These are phyloP conservation scores for zebrafish (Danio rerio) DNA, from an alignment of 2,113 vertebrate species.

Conservation along the genomic window GRCz12tu NC_133195.1:21197001-21197500, in stretches of 20 bases:
- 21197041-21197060: no score
- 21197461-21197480: no score
- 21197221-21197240: constrained; percentile 51
- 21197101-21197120: not conserved
- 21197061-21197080: no score
- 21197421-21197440: not conserved
- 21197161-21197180: not conserved
- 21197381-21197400: constrained; percentile 29
- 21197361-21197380: constrained; percentile 51
- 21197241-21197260: not conserved
- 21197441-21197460: not conserved
- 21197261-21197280: not conserved
- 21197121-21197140: not conserved
- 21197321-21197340: not conserved
- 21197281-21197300: not conserved
- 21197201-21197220: not conserved
- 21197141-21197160: not conserved
- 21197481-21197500: not conserved
- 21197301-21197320: not conserved
- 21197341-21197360: constrained; percentile 22
- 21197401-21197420: not conserved
- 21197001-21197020: no score
- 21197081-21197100: no score
- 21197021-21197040: no score
- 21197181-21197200: not conserved